Percentiles rank a stretch among this genome's conserved stretches.
Conservation (phyloP, 2,797 vertebrate genomes). For the Xenopus petersii region DNA sequence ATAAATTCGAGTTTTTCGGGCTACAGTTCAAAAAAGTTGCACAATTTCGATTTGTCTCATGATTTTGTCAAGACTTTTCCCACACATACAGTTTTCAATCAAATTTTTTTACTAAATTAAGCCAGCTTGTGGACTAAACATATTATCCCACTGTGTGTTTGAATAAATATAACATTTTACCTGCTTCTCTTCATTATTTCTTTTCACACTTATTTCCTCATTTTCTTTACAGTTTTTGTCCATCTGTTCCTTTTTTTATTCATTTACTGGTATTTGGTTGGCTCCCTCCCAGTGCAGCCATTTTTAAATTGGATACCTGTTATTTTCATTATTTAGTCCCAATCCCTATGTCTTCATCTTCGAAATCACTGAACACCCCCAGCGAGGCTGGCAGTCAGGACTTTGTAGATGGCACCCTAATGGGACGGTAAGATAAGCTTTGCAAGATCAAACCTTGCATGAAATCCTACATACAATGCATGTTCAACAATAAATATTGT, state of each 20-base stretch:
- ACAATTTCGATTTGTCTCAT: too few relatives aligned
- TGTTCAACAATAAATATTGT: too few relatives aligned
- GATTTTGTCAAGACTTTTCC: too few relatives aligned
- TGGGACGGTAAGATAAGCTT: constrained; percentile 74
- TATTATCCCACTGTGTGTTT: too few relatives aligned
- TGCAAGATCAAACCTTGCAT: not conserved
- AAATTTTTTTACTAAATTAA: too few relatives aligned
- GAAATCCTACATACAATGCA: too few relatives aligned
- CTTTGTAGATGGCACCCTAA: constrained; percentile 76
- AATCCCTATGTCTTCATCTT: constrained; percentile 89
- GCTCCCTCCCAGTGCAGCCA: constrained; percentile 80
- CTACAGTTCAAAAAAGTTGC: too few relatives aligned
- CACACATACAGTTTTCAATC: too few relatives aligned
- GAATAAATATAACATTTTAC: too few relatives aligned
- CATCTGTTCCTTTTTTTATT: constrained; percentile 64
- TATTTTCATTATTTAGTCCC: constrained; percentile 90
- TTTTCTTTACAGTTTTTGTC: constrained; percentile 61
- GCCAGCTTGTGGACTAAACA: too few relatives aligned
- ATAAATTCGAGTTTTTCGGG: too few relatives aligned
- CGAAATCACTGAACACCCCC: constrained; percentile 85
- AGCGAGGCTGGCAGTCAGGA: constrained; percentile 88
- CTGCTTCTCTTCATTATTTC: constrained; percentile 16
- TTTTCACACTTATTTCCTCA: not conserved
- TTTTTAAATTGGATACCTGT: constrained; percentile 85
- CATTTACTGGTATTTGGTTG: constrained; percentile 71